Base-by-base conservation (phyloP, 1,140 invertebrate genomes). In the Sycobia sp. region DNA sequence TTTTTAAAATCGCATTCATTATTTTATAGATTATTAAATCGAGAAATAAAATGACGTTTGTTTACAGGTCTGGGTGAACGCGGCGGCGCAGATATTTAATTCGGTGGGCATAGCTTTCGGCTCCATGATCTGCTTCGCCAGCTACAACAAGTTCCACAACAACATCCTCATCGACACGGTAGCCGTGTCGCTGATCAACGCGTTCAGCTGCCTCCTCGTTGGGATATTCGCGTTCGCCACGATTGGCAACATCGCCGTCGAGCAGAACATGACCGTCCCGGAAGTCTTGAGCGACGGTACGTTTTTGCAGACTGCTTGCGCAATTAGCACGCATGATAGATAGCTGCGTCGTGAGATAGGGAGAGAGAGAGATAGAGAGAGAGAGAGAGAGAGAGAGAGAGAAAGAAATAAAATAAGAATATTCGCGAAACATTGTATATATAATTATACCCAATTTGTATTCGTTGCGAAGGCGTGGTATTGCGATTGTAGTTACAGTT, bases 41-140 rank as follows among this genome's bases (percentile, higher is more conserved):
- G n/a, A n/a, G n/a, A n/a, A n/a, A n/a, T n/a, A n/a, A n/a, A n/a
- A n/a, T n/a, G n/a, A n/a, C n/a, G n/a, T n/a, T n/a, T 46, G 1
- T 14, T 58, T 53, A 16, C 69, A 91, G 87, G 90, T 94, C 1
- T 96, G 94, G 93, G 89, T 94, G 13, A 94, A 94, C 77, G 94
- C 94, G 11, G 91, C 92, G 8, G 92, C 91, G 8, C 94, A 97
- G 82, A 94, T 94, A 67, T 95, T 97, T 77, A 95, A 95, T 82
- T 95, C 94, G 0, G 89, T 96, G 62, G 92, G 93, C 55, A 92
- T 95, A 32, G 92, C 92, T 0, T 94, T 95, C 71, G 95, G 95
- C 18, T 94, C 93, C 4, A 92, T 96, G 84, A 95, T 97, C 72
- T 94, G 93, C 71, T 96, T 96, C 76, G 91, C 93, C n/a, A 95